A percentile compares a stretch with the other conserved stretches of the same genome.
These are phyloP conservation scores for Sorex maritimensis DNA, from an alignment of 2,797 vertebrate species.

Conservation along the genomic window DNA sequence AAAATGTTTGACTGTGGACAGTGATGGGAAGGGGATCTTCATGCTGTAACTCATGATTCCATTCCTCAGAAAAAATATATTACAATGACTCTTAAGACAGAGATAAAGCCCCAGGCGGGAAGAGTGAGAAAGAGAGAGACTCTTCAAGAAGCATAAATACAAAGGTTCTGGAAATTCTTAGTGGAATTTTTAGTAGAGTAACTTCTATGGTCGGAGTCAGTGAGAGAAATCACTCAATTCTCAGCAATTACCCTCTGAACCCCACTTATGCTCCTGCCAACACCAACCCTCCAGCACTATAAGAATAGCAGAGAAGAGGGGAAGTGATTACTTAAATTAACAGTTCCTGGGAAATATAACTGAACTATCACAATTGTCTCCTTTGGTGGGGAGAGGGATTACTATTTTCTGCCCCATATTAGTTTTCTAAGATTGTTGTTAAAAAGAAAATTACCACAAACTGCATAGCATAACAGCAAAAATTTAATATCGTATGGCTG, in stretches of 20 bases:
- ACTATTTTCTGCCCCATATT: background rate
- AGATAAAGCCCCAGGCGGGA: background rate
- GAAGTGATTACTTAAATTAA: background rate
- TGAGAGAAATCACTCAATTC: background rate
- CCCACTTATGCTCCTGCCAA: background rate
- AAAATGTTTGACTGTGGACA: background rate
- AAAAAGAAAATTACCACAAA: background rate
- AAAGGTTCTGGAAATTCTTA: background rate
- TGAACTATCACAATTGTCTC: background rate
- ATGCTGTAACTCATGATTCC: background rate
- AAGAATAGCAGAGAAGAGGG: background rate
- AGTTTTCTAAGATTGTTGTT: background rate
- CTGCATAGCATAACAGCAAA: background rate
- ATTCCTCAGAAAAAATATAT: background rate
- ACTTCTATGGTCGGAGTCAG: background rate
- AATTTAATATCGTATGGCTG: background rate
- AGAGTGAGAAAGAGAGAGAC: background rate
- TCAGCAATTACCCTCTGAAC: background rate
- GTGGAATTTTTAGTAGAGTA: background rate
- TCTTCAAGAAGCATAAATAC: conserved; percentile 42
- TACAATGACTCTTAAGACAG: background rate
- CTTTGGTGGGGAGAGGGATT: background rate
- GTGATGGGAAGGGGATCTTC: background rate
- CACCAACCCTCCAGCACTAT: background rate
- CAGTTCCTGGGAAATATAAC: background rate